These are phyloP conservation scores for Chaetodon trifasciatus DNA, from an alignment of 2,797 vertebrate genomes.

Conservation along the genomic window DNA sequence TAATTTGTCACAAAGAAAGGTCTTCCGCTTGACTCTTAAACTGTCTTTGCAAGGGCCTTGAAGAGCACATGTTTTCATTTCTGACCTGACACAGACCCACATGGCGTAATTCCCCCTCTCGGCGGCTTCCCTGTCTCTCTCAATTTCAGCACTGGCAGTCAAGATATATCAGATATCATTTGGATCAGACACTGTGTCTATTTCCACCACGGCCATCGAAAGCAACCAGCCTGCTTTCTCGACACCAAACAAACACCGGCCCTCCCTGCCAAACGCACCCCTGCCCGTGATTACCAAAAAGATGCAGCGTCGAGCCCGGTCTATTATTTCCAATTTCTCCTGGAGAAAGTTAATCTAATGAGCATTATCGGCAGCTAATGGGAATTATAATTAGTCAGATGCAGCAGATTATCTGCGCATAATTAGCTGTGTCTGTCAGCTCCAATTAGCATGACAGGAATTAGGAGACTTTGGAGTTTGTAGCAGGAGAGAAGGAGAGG, in stretches of 20 bases:
- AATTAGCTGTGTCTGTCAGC: constrained; percentile 89
- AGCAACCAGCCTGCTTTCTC: constrained; percentile 45
- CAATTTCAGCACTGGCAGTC: constrained; percentile 43
- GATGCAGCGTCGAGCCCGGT: constrained; percentile 63
- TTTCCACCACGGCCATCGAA: constrained; percentile 56
- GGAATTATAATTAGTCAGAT: constrained; percentile 91
- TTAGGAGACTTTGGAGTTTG: constrained; percentile 81
- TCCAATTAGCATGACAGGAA: constrained; percentile 88
- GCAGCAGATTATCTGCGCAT: constrained; percentile 89
- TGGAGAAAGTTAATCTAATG: constrained; percentile 90
- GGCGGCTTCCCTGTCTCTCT: constrained; percentile 34
- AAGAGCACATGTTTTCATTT: constrained; percentile 30
- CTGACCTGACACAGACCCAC: constrained; percentile 30
- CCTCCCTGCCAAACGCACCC: constrained; percentile 50
- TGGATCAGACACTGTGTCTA: constrained; percentile 63
- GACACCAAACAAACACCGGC: constrained; percentile 63
- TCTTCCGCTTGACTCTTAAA: neutral
- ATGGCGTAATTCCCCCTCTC: constrained; percentile 24
- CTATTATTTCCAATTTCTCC: constrained; percentile 87
- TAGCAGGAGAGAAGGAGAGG: constrained; percentile 44
- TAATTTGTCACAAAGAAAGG: constrained; percentile 1
- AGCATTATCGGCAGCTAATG: constrained; percentile 88
- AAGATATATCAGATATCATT: constrained; percentile 61
- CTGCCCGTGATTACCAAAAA: constrained; percentile 64
- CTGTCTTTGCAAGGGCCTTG: constrained; percentile 20